Conservation (phyloP, 2,888 invertebrate genomes). For the Halictus ligatus region DNA sequence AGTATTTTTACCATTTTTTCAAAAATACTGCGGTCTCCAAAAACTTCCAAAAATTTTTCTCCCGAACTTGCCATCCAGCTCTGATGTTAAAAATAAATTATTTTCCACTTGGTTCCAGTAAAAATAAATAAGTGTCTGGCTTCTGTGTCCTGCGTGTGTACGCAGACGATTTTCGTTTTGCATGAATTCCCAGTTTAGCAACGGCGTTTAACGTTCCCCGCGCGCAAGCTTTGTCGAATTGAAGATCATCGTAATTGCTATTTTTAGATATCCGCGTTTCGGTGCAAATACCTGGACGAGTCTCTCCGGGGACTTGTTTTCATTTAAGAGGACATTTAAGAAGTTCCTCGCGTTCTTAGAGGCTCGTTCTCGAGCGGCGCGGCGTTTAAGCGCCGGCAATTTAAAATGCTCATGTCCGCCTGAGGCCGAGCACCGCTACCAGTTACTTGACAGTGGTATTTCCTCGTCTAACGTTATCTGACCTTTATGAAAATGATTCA, state of each 20-base stretch:
- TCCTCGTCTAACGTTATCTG: slow-evolving; percentile 46
- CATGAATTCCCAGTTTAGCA: neutral
- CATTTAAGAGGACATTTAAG: slow-evolving; percentile 59
- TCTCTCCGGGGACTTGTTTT: slow-evolving; percentile 45
- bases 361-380: slow-evolving; percentile 33
- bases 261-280: slow-evolving; percentile 38
- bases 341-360: slow-evolving; percentile 54
- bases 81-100: neutral
- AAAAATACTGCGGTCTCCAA: no score
- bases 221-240: slow-evolving; percentile 30
- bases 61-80: neutral
- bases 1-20: no score
- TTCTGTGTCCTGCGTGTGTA: no score
- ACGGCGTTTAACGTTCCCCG: neutral
- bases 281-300: slow-evolving; percentile 36
- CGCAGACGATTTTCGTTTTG: neutral
- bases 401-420: slow-evolving; percentile 38
- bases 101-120: neutral
- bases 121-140: neutral
- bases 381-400: slow-evolving; percentile 45
- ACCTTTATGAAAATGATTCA: slow-evolving; percentile 49
- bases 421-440: slow-evolving; percentile 13
- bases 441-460: slow-evolving; percentile 29
- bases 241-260: slow-evolving; percentile 30
- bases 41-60: neutral